Evolutionary conservation across 2,113 vertebrate genomes (phyloP).

Genomic region (Equus przewalskii): DNA sequence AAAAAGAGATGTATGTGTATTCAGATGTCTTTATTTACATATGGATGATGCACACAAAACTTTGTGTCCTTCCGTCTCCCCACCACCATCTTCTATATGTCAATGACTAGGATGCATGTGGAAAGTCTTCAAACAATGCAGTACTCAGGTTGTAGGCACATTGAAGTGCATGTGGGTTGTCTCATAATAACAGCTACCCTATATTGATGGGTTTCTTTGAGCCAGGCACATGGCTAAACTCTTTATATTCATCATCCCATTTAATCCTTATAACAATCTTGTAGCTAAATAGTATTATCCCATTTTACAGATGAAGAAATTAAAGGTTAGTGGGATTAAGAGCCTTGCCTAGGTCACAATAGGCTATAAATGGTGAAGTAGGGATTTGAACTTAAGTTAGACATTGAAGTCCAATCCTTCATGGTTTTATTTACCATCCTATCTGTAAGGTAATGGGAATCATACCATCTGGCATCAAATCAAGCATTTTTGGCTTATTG

Average conservation of each 20-base stretch:
- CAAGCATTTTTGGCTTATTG: background rate
- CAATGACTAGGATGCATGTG: background rate
- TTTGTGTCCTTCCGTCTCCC: background rate
- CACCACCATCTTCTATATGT: fast-evolving
- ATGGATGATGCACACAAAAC: background rate
- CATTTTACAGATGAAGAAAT: conserved; percentile 6
- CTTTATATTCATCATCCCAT: background rate
- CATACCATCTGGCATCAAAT: background rate
- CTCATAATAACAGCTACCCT: background rate
- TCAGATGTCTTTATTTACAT: background rate
- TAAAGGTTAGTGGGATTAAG: background rate
- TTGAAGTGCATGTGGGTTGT: background rate
- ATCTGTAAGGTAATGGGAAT: background rate
- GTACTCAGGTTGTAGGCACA: too few relatives aligned
- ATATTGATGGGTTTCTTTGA: background rate
- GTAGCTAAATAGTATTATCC: background rate
- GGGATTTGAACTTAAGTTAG: background rate
- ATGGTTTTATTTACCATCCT: background rate
- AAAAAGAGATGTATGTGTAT: background rate
- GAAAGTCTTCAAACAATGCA: background rate
- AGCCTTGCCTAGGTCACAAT: background rate
- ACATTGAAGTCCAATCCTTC: background rate
- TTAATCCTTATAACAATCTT: background rate
- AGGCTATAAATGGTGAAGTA: background rate
- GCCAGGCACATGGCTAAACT: background rate